A percentile compares a stretch with the other conserved stretches of the same genome.
phyloP scores from a whole-genome alignment of 2,888 invertebrate species.

The Synanthedon myopaeformis region DNA sequence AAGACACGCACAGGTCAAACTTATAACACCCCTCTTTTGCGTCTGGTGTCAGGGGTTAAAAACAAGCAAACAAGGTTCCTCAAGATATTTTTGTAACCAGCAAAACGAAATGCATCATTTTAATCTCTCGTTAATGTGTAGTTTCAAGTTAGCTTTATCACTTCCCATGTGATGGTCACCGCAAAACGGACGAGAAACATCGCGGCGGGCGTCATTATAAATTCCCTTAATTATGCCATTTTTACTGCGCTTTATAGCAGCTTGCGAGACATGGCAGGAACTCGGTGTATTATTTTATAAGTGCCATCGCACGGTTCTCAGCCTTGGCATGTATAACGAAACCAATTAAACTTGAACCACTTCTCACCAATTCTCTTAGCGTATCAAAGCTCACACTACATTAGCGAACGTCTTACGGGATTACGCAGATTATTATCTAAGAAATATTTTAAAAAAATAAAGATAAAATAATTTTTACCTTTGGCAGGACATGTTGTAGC shows the following conservation, averaged over 20 bases:
- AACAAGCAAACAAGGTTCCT: too few relatives aligned
- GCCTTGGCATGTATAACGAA: conserved; percentile 24
- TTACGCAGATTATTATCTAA: not conserved
- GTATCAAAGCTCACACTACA: not conserved
- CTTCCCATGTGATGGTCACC: conserved; percentile 12
- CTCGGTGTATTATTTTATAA: conserved; percentile 35
- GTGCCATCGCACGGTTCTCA: conserved; percentile 36
- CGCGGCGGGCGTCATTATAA: conserved; percentile 46
- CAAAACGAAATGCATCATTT: too few relatives aligned
- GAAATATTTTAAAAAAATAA: conserved; percentile 5
- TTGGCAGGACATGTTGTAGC: conserved; percentile 75
- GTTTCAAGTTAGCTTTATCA: not conserved
- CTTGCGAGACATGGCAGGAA: conserved; percentile 19
- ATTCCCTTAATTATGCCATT: conserved; percentile 60
- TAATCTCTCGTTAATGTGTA: not conserved
- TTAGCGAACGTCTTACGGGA: not conserved
- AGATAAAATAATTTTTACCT: conserved; percentile 23
- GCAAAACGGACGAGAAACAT: conserved; percentile 23
- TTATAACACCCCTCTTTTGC: too few relatives aligned
- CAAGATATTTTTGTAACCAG: too few relatives aligned
- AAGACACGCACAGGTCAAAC: too few relatives aligned
- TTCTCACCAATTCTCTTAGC: not conserved
- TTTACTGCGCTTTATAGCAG: conserved; percentile 47
- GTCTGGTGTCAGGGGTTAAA: too few relatives aligned
- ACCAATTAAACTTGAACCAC: not conserved